Evolutionary conservation across 1,140 invertebrate species (phyloP), one percentile per base, ranked within the genome.

Genomic region (Leptopilina clavipes): DNA sequence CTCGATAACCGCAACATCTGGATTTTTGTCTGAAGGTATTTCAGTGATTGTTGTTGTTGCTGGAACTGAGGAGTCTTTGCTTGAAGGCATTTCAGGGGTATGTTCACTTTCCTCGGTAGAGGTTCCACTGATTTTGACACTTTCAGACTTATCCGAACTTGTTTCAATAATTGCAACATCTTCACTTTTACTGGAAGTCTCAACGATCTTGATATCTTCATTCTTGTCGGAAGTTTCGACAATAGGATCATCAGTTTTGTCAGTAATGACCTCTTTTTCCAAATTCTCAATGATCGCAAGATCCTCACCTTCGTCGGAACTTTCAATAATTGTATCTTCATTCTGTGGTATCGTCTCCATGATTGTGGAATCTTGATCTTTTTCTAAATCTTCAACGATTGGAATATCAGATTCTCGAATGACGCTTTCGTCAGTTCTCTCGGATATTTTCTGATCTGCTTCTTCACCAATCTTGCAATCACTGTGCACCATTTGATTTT

Each of bases 361-460:
- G 7, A 40, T 25, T 52, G 71, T 59, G 19, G 48, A 10, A 45
- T 25, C 2, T 75, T 76, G 70, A 5, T 10, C 9, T 8, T 18
- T n/a, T 37, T 19, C 9, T 22, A 14, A 10, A 54, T 52, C 43
- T 77, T 73, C n/a, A 43, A 12, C 7, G 52, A 37, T 22, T 19
- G 45, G 3, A 40, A 31, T 40, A 22, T 56, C 48, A 37, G n/a
- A n/a, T n/a, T n/a, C n/a, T n/a, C n/a, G n/a, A n/a, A n/a, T n/a
- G n/a, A n/a, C n/a, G n/a, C n/a, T n/a, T n/a, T n/a, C n/a, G n/a
- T 11, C 76, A 79, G 6, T 77, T 79, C 0, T 78, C 52, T 43
- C 74, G 72, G 7, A 76, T 7, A 40, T 40, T 31, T 31, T 31
- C 6, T 31, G 25, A 31, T 31, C 25, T 31, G 1, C 6, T 31